Evolutionary conservation across 2,888 invertebrate genomes (phyloP).

Genomic region (Machimus atricapillus): DNA sequence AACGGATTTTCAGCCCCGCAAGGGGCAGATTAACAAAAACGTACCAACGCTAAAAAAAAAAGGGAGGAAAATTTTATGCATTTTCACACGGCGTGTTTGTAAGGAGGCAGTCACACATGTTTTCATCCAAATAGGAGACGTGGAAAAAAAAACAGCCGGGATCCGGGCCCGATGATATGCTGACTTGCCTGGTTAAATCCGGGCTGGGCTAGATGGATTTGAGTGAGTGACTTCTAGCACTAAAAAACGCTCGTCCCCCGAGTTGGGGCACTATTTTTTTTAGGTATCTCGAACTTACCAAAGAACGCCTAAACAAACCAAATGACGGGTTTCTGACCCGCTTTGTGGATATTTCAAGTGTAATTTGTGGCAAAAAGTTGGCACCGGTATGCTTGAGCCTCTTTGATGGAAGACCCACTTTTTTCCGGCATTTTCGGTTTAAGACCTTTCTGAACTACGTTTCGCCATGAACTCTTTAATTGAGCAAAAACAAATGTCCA

Average conservation of each 20-base stretch:
- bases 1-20: background rate
- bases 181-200: background rate
- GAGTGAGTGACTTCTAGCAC: background rate
- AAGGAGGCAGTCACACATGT: background rate
- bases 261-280: background rate
- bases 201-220: background rate
- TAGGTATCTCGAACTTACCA: background rate
- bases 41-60: background rate
- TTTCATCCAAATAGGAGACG: background rate
- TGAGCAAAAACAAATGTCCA: too few species aligned
- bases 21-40: background rate
- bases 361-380: background rate
- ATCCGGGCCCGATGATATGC: background rate
- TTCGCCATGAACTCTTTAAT: too few species aligned
- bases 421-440: too few species aligned
- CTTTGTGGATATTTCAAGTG: background rate
- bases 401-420: background rate
- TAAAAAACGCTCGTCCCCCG: background rate
- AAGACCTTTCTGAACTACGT: too few species aligned
- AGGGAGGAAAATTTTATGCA: background rate
- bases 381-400: background rate
- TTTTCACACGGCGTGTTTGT: background rate
- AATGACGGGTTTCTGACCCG: background rate
- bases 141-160: background rate
- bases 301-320: background rate